phyloP scores from a whole-genome alignment of 2,888 invertebrate species.

The Hirtodrosophila histrioides region DNA sequence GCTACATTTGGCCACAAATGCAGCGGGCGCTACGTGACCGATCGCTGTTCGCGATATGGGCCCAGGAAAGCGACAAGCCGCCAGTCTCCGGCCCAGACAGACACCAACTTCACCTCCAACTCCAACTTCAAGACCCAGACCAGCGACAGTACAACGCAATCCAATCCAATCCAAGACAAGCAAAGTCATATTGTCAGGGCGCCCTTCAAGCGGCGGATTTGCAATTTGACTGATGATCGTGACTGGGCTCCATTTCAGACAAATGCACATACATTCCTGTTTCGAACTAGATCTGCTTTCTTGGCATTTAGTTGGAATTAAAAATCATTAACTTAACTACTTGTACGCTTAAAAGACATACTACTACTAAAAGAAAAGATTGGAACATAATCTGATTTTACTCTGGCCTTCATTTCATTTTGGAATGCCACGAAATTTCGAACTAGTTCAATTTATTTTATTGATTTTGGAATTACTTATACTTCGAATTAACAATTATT shows the following conservation, averaged over 20 bases:
- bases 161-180: slow-evolving; percentile 42
- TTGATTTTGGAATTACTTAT: too few species aligned
- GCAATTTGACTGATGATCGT: slow-evolving; percentile 83
- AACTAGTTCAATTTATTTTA: too few species aligned
- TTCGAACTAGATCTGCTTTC: not conserved
- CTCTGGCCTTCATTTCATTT: too few species aligned
- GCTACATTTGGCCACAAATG: slow-evolving; percentile 81
- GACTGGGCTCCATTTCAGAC: slow-evolving; percentile 69
- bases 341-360: too few species aligned
- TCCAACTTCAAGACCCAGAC: slow-evolving; percentile 8
- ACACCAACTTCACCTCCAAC: not conserved
- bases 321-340: too few species aligned
- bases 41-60: slow-evolving; percentile 69
- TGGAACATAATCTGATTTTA: too few species aligned
- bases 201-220: slow-evolving; percentile 66
- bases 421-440: too few species aligned
- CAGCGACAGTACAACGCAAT: slow-evolving; percentile 22
- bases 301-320: too few species aligned
- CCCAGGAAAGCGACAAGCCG: slow-evolving; percentile 64
- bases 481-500: too few species aligned
- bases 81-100: slow-evolving; percentile 21
- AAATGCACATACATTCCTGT: slow-evolving; percentile 3
- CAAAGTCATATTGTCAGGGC: slow-evolving; percentile 75
- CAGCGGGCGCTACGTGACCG: slow-evolving; percentile 73
- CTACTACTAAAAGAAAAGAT: too few species aligned